Evolutionary conservation across 2,888 invertebrate genomes (phyloP).

Genomic region (Nymphalis polychloros): DNA sequence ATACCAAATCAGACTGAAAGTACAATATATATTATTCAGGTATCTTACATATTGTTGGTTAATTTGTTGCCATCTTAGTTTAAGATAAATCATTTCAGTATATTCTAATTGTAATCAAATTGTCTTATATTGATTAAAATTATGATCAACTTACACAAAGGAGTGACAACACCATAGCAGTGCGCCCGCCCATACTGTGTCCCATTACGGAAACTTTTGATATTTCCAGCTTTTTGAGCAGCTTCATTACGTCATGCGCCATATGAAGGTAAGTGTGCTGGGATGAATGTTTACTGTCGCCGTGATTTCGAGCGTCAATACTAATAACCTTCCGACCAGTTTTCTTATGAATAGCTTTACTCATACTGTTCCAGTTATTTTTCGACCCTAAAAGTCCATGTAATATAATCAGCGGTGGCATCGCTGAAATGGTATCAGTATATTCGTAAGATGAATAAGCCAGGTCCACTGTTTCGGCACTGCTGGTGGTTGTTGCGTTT

Average conservation of each 20-base stretch:
- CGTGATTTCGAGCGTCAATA: conserved; percentile 97
- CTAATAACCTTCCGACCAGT: conserved; percentile 89
- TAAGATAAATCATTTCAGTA: no score
- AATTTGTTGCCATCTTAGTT: background rate
- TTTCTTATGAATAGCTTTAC: conserved; percentile 86
- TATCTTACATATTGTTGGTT: background rate
- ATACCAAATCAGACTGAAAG: conserved; percentile 82
- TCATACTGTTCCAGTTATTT: conserved; percentile 94
- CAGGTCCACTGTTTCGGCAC: conserved; percentile 82
- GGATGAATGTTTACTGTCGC: conserved; percentile 91
- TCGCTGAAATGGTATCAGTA: conserved; percentile 53
- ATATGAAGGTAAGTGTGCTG: conserved; percentile 89
- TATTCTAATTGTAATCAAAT: no score
- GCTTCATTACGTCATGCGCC: conserved; percentile 82
- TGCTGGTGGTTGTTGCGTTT: conserved; percentile 52
- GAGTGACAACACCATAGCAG: conserved; percentile 92
- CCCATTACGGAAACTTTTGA: conserved; percentile 88
- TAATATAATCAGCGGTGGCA: conserved; percentile 88
- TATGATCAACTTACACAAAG: conserved; percentile 72
- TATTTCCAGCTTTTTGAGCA: conserved; percentile 84
- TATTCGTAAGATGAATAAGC: conserved; percentile 86
- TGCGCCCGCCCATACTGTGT: conserved; percentile 98
- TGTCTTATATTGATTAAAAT: no score
- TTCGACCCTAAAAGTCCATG: conserved; percentile 97
- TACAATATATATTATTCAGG: conserved; percentile 11